Conservation (phyloP, 53 echinoderm and acorn worm genomes). For the Astropecten irregularis region DNA sequence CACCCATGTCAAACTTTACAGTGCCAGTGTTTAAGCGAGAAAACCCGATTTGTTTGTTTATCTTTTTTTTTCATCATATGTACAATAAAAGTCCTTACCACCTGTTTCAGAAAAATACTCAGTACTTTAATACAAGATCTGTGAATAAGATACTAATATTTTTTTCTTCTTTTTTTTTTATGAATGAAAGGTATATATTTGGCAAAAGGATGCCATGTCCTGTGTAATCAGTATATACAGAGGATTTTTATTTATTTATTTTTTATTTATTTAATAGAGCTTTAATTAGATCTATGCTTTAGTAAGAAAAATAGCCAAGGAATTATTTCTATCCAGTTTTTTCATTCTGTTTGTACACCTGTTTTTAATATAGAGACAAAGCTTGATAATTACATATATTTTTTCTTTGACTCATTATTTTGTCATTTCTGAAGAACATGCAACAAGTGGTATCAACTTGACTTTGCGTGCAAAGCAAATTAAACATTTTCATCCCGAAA, state of each 20-base stretch:
- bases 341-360: background rate
- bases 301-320: conserved; percentile 22
- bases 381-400: background rate
- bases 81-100: conserved; percentile 15
- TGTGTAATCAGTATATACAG: background rate
- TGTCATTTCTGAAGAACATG: too few relatives aligned
- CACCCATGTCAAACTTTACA: too few relatives aligned
- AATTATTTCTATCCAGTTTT: background rate
- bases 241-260: background rate
- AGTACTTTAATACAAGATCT: conserved; percentile 49
- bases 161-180: background rate
- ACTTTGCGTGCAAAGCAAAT: too few relatives aligned
- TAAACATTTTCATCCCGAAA: too few relatives aligned
- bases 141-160: conserved; percentile 9
- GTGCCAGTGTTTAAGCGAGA: too few relatives aligned
- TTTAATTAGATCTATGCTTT: conserved; percentile 30
- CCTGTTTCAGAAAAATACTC: conserved; percentile 43
- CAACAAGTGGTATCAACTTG: too few relatives aligned
- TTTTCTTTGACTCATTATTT: too few relatives aligned
- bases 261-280: background rate
- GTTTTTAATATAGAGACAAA: background rate
- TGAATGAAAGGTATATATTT: background rate
- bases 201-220: background rate
- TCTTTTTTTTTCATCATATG: background rate
- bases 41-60: too few relatives aligned